Conservation (phyloP, 2,797 vertebrate species). For the Macrochelys suwanniensis region DNA sequence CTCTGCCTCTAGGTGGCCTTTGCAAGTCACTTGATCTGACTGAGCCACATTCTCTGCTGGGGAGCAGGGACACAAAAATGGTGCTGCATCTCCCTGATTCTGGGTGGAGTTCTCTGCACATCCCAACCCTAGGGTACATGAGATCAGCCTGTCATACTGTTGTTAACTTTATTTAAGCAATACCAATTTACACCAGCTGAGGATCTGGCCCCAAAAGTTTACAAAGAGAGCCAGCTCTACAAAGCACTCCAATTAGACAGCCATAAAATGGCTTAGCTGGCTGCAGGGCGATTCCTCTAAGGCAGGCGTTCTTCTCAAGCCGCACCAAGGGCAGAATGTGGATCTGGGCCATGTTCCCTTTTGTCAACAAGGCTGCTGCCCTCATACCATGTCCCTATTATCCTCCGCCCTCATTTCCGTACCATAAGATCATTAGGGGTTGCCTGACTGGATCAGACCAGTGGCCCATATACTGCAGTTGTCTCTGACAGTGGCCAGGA, state of each 20-base stretch:
- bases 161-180: not conserved
- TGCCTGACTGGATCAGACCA: not conserved
- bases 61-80: not conserved
- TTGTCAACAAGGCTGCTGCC: not conserved
- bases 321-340: not conserved
- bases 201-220: not conserved
- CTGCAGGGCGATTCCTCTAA: not conserved
- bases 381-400: not conserved
- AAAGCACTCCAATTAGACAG: not conserved
- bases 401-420: not conserved
- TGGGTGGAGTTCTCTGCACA: too few relatives aligned
- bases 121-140: too few relatives aligned
- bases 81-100: not conserved
- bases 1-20: not conserved
- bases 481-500: not conserved
- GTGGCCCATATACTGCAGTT: not conserved
- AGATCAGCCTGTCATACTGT: not conserved
- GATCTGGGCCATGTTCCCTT: not conserved
- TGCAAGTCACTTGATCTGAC: not conserved
- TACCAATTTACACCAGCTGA: not conserved
- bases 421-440: not conserved
- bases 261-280: not conserved
- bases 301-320: constrained; percentile 14
- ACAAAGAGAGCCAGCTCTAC: too few relatives aligned
- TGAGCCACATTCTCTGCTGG: not conserved